phyloP scores from a whole-genome alignment of 2,113 vertebrate genomes.

The Osmerus mordax region DNA sequence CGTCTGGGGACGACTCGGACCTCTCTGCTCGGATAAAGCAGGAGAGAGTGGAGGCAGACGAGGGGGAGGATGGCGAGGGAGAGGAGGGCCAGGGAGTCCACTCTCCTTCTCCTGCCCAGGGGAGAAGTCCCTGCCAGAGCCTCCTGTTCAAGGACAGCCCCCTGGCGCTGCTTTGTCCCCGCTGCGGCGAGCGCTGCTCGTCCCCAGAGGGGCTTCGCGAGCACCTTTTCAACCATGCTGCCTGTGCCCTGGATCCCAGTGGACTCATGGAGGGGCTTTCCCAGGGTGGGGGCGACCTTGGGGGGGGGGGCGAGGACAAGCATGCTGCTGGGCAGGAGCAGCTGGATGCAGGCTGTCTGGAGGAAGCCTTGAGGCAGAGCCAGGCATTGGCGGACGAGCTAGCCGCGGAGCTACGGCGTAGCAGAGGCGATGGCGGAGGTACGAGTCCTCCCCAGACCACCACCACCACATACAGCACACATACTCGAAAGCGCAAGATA shows the following conservation, averaged over 20 bases:
- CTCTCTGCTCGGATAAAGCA: constrained; percentile 79
- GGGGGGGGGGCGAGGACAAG: constrained; percentile 51
- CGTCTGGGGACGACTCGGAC: constrained; percentile 76
- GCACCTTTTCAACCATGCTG: constrained; percentile 86
- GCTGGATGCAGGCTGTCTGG: constrained; percentile 57
- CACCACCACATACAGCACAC: constrained; percentile 38
- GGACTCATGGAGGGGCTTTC: constrained; percentile 75
- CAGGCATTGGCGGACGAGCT: constrained; percentile 80
- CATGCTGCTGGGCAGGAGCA: constrained; percentile 68
- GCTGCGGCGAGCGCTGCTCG: constrained; percentile 88
- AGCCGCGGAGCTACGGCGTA: constrained; percentile 80
- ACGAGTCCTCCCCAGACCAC: constrained; percentile 52
- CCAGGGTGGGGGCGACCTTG: constrained; percentile 57
- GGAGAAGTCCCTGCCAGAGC: constrained; percentile 48
- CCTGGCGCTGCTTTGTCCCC: constrained; percentile 81
- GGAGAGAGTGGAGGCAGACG: constrained; percentile 79
- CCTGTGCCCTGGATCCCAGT: constrained; percentile 77
- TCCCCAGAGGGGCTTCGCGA: constrained; percentile 81
- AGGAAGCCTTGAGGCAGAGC: constrained; percentile 82
- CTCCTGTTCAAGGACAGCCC: constrained; percentile 69
- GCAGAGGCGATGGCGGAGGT: constrained; percentile 45
- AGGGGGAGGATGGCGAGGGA: constrained; percentile 67
- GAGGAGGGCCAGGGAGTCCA: constrained; percentile 60
- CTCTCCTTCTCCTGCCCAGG: constrained; percentile 64
- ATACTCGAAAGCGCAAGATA: constrained; percentile 88